A percentile compares a stretch with the other conserved stretches of the same genome.
Evolutionary conservation across 35 echinoderm and acorn worm species (phyloP).

Genomic region (Nesometra sesokonis): DNA sequence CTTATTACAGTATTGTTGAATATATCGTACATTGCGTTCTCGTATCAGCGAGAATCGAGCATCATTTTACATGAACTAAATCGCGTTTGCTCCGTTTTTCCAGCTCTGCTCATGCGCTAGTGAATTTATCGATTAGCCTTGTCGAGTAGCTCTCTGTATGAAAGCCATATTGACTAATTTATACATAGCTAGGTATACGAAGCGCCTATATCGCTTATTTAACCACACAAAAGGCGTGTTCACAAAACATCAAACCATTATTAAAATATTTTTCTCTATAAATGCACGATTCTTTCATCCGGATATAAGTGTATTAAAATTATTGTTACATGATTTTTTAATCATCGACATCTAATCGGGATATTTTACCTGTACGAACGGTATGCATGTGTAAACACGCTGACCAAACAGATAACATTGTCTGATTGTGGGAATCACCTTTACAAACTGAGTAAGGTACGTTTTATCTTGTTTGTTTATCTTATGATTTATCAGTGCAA

Average conservation of each 20-base stretch:
- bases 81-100: too few relatives aligned
- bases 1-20: not conserved
- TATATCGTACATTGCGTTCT: not conserved
- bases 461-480: not conserved
- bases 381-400: not conserved
- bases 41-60: not conserved
- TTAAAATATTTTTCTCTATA: not conserved
- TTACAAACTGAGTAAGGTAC: not conserved
- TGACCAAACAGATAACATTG: not conserved
- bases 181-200: not conserved
- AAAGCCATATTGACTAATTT: not conserved
- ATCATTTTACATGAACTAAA: not conserved
- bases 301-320: not conserved
- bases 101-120: not conserved
- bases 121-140: not conserved
- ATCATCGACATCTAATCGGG: not conserved
- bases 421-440: not conserved
- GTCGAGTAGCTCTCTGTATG: not conserved
- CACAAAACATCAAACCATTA: not conserved
- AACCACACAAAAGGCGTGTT: not conserved
- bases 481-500: not conserved
- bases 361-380: not conserved
- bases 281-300: not conserved
- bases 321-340: not conserved
- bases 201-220: not conserved